A percentile compares a stretch with the other conserved stretches of the same genome.
These are phyloP conservation scores for Melanerpes formicivorus DNA, from an alignment of 2,113 vertebrate genomes.

Conservation along the genomic window DNA sequence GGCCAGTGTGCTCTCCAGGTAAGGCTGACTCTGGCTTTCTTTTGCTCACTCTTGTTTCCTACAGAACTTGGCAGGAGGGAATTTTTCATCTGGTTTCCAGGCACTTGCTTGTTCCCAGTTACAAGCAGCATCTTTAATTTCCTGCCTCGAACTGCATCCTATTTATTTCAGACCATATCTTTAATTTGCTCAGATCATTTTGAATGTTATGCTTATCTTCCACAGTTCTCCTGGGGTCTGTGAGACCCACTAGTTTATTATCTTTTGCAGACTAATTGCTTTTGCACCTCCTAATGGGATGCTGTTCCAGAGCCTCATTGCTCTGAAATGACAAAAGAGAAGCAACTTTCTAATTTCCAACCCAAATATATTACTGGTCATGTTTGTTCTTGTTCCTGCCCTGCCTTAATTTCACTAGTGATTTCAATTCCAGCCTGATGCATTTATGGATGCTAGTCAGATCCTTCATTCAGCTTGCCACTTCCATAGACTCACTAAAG, in stretches of 20 bases:
- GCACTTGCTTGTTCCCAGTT: not conserved
- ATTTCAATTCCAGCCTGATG: not conserved
- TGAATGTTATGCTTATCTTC: not conserved
- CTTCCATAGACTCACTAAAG: not conserved
- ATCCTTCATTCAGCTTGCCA: not conserved
- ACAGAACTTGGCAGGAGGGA: not conserved
- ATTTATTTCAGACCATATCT: constrained; percentile 20
- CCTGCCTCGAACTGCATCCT: not conserved
- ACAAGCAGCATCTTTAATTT: not conserved
- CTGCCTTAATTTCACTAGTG: constrained; percentile 9
- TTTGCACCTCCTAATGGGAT: constrained; percentile 19
- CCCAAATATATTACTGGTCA: constrained; percentile 45
- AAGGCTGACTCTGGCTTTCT: not conserved
- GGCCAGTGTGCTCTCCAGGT: not conserved
- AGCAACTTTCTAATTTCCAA: constrained; percentile 28
- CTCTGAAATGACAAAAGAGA: constrained; percentile 7
- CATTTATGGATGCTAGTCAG: not conserved
- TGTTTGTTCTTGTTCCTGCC: constrained; percentile 30
- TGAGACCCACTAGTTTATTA: constrained; percentile 8
- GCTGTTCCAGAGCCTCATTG: not conserved
- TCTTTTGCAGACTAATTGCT: constrained; percentile 26
- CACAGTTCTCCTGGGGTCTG: not conserved
- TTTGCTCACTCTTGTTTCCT: not conserved
- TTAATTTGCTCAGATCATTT: constrained; percentile 19
- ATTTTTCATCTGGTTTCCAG: not conserved